Evolutionary conservation across 2,888 invertebrate species (phyloP), one percentile per base, ranked within the genome.

Genomic region (Rotaria sp.): DNA sequence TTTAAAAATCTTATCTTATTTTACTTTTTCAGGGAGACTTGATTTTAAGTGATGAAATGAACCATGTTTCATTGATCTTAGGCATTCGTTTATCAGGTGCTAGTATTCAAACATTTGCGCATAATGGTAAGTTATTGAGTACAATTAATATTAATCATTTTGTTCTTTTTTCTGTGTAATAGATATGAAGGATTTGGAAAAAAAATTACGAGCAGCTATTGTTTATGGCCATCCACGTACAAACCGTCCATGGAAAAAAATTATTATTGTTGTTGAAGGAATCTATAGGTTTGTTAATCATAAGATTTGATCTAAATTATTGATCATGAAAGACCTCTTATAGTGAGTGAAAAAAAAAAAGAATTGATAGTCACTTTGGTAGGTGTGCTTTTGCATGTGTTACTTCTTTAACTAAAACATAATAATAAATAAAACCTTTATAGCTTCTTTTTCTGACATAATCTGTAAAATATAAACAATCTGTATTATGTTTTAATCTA

Each of bases 51-150:
- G 99, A 99, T 92, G 96, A 96, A 91, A 95, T 95, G 91, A 99
- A 99, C 92, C 99, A 99, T 92, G 96, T 97, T 0, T 97, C 97
- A 41, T 93, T 99, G 52, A 96, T 97, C 90, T 93, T 98, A 86
- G 98, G 99, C 2, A 93, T 97, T 89, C 93, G 96, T 87, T 92
- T 98, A 87, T 95, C 97, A 50, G 95, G 93, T 41, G 96, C 96
- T 87, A 93, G 94, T 57, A 95, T 95, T 87, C 94, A 94, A 90
- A 96, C 97, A 88, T 98, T 97, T 92, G 92, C 92, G 88, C 93
- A 93, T 88, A 93, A 93, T 88, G 90, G 92, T 92, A 88, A 89
- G 90, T 89, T 26, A 45, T 84, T 41, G 21, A 5, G 2, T 2
- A 26, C 2, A 45, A 48, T 8, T 18, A 10, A 48, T 67, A 30